These are phyloP conservation scores for Meghimatium bilineatum DNA, from an alignment of 2,888 invertebrate species.

Conservation along the genomic window DNA sequence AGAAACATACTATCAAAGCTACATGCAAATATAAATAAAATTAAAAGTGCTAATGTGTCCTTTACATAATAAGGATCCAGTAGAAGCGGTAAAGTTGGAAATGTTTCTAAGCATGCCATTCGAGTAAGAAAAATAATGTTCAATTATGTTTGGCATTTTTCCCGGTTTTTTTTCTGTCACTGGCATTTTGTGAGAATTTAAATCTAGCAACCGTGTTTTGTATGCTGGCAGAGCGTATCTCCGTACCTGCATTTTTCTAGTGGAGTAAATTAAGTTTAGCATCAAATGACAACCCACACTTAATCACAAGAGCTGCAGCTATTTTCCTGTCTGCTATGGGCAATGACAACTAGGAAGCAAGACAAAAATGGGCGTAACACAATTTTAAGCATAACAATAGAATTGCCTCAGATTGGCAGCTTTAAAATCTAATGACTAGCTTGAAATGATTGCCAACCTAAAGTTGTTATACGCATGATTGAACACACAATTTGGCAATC, in stretches of 20 bases:
- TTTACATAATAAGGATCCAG: too few species aligned
- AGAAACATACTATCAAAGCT: too few species aligned
- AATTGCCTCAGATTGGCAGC: not conserved
- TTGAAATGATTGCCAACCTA: not conserved
- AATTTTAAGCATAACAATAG: not conserved
- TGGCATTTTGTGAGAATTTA: too few species aligned
- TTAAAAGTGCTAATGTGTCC: too few species aligned
- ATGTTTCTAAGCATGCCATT: too few species aligned
- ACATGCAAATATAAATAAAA: too few species aligned
- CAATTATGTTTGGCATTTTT: too few species aligned
- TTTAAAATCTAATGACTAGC: not conserved
- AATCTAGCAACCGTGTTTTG: too few species aligned
- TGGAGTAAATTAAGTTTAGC: conserved; percentile 8
- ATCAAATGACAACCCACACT: not conserved
- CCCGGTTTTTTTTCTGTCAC: too few species aligned
- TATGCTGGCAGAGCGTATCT: not conserved
- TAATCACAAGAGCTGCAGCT: not conserved
- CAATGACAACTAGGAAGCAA: not conserved
- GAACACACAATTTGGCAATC: not conserved
- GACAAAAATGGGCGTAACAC: not conserved
- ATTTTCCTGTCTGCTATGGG: not conserved
- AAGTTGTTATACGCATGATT: not conserved
- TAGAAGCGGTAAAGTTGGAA: too few species aligned
- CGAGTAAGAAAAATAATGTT: too few species aligned
- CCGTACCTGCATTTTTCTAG: not conserved